Evolutionary conservation across 1,140 invertebrate genomes (phyloP), one percentile per base, ranked within the genome.

Genomic region (Zelostemma sp.): DNA sequence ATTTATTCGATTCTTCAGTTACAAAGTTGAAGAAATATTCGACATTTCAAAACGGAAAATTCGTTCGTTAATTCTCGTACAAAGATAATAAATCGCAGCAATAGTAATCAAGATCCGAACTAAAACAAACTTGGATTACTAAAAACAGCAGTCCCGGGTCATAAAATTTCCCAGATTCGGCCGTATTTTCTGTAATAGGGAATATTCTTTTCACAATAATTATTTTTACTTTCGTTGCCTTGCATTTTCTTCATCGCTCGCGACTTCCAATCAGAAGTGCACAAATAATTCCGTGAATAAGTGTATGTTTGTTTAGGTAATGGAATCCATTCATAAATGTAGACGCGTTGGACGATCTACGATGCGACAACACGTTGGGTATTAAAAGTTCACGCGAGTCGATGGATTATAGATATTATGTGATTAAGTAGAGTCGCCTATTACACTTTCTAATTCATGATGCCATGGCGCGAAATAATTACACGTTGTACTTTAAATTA

Each of bases 371-470:
- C 40, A 1, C 17, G 40, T 15, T n/a, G 33, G 3, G 6, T n/a
- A 35, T 11, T 35, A 35, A 35, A 35, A 35, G 33, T 35, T 35
- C 17, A 43, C 41, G 41, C 41, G 12, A 17, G 3, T 43, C 41
- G 41, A 18, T 43, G 41, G 41, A 43, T 43, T 43, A 43, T 43
- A 43, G 41, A 43, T 43, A 43, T 43, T 43, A 43, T 11, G 16
- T 11, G 41, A 46, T 46, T 46, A 46, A 46, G 43, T 46, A 46
- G 16, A 46, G 9, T 46, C 43, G 43, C 43, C 43, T 46, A 46
- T 46, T 46, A 46, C 16, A 46, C 43, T 46, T 46, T 46, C 43
- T 46, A 46, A 46, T 46, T 46, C 43, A 46, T 19, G 43, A 46
- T 18, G 16, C 16, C 16, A 46, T 46, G 17, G 43, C 18, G 43